Conservation (phyloP, 2,888 invertebrate genomes). For the Drosophila algonquin region DNA sequence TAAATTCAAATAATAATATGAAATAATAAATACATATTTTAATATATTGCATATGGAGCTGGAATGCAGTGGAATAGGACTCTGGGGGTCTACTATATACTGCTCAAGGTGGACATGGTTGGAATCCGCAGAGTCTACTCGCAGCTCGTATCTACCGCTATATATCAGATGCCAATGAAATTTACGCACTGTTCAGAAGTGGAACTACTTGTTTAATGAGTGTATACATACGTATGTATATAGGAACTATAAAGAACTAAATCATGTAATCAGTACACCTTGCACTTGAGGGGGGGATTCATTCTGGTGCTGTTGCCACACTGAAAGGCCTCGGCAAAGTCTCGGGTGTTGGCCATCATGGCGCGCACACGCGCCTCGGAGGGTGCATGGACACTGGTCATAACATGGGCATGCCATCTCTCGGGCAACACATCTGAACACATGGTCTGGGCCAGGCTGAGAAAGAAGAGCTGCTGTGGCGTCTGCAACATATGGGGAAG, state of each 20-base stretch:
- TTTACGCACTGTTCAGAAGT: slow-evolving; percentile 30
- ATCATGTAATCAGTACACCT: slow-evolving; percentile 62
- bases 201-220: slow-evolving; percentile 22
- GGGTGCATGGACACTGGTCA: slow-evolving; percentile 63
- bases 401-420: slow-evolving; percentile 38
- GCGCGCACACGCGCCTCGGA: slow-evolving; percentile 73
- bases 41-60: too few species aligned
- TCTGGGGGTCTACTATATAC: slow-evolving; percentile 86
- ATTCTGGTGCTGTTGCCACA: slow-evolving; percentile 69
- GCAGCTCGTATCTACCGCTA: background rate
- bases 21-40: too few species aligned
- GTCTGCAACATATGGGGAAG: slow-evolving; percentile 70
- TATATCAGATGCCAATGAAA: slow-evolving; percentile 17
- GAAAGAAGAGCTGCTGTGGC: slow-evolving; percentile 79
- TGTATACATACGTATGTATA: background rate
- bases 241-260: slow-evolving; percentile 9
- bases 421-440: slow-evolving; percentile 64
- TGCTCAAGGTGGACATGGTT: slow-evolving; percentile 94
- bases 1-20: too few species aligned
- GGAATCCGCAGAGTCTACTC: slow-evolving; percentile 86
- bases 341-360: slow-evolving; percentile 73
- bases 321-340: slow-evolving; percentile 72
- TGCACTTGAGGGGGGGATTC: slow-evolving; percentile 78
- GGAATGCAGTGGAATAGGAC: too few species aligned
- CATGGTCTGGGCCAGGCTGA: slow-evolving; percentile 76